phyloP scores from a whole-genome alignment of 2,113 vertebrate species.

The Clarias gariepinus region DNA sequence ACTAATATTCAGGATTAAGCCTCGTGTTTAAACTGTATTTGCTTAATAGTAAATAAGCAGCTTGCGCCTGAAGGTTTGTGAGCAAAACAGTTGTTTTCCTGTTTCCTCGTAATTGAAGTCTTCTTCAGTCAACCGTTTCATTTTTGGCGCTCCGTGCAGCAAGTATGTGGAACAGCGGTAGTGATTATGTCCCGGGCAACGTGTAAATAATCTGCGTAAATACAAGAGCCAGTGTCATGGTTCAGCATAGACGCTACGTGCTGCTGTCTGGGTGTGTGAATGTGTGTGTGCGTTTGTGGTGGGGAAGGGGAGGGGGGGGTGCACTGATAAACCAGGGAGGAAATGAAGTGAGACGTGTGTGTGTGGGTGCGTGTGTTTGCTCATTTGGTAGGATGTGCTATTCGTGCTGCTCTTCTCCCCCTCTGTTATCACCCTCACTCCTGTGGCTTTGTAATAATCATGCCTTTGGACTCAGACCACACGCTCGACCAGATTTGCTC shows the following conservation, averaged over 20 bases:
- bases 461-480: constrained; percentile 58
- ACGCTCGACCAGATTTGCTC: constrained; percentile 22
- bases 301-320: constrained; percentile 4
- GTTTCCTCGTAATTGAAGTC: constrained; percentile 12
- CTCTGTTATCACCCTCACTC: constrained; percentile 71
- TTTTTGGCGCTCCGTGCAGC: background rate
- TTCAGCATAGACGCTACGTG: background rate
- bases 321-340: constrained; percentile 58
- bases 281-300: no score
- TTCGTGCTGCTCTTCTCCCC: constrained; percentile 43
- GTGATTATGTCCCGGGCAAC: constrained; percentile 5
- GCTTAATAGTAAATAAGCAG: background rate
- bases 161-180: background rate
- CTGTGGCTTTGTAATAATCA: constrained; percentile 70
- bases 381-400: constrained; percentile 38
- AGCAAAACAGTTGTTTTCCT: constrained; percentile 15
- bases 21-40: background rate
- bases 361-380: constrained; percentile 43
- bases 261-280: constrained; percentile 1
- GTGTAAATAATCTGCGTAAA: constrained; percentile 39
- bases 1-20: background rate
- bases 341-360: constrained; percentile 61
- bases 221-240: constrained; percentile 13
- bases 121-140: background rate
- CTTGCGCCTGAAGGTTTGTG: background rate